phyloP scores from a whole-genome alignment of 2,113 vertebrate species.

The Formicarius rufipectus region DNA sequence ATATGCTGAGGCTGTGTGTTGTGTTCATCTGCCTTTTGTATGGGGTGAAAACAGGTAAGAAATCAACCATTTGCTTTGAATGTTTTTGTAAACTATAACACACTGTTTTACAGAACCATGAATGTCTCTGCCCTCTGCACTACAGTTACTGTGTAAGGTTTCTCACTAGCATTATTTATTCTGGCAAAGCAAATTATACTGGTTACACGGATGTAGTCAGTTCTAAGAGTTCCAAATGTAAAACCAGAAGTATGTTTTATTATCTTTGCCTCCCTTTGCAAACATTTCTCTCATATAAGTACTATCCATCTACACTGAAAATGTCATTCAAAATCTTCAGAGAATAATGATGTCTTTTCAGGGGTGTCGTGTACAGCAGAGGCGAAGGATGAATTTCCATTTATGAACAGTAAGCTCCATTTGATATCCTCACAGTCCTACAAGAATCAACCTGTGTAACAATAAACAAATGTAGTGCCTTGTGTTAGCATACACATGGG shows the following conservation, averaged over 20 bases:
- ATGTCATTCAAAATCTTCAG: not conserved
- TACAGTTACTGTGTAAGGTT: not conserved
- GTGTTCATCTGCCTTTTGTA: conserved; percentile 44
- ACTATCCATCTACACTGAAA: not conserved
- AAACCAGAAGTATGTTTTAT: conserved; percentile 21
- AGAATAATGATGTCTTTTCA: conserved; percentile 25
- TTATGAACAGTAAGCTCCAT: conserved; percentile 19
- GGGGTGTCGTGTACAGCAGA: not conserved
- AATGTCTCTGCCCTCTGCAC: not conserved
- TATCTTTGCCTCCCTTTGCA: not conserved
- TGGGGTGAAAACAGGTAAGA: conserved; percentile 68
- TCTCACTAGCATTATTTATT: not conserved
- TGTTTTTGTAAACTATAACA: not conserved
- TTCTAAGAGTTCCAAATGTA: not conserved
- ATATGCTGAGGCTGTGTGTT: conserved; percentile 56
- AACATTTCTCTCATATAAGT: conserved; percentile 5
- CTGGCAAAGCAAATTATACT: not conserved
- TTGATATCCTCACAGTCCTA: conserved; percentile 8
- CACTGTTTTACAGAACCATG: not conserved
- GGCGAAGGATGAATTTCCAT: not conserved
- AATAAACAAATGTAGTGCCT: conserved; percentile 19
- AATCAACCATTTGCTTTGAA: not conserved
- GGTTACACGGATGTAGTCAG: not conserved
- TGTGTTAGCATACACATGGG: not conserved
- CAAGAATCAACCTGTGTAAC: not conserved